A percentile compares a stretch with the other conserved stretches of the same genome.
Evolutionary conservation across 2,113 vertebrate genomes (phyloP).

Genomic region (Carollia perspicillata): DNA sequence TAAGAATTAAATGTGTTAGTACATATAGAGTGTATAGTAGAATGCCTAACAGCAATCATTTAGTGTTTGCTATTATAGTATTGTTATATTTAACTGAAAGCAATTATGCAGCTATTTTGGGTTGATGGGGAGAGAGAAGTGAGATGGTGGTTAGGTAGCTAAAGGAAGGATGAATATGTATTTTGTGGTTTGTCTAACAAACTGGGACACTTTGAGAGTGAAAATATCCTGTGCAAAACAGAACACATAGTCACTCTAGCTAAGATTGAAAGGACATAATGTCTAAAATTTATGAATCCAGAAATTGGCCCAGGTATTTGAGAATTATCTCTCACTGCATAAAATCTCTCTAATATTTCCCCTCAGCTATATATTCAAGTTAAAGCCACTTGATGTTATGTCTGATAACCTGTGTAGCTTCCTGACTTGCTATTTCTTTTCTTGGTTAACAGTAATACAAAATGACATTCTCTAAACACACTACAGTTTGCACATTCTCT

Average conservation of each 20-base stretch:
- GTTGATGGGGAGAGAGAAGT: not conserved
- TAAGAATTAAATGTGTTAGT: not conserved
- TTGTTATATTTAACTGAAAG: not conserved
- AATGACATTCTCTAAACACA: not conserved
- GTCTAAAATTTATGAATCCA: not conserved
- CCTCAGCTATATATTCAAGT: not conserved
- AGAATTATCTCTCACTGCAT: not conserved
- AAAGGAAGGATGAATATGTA: not conserved
- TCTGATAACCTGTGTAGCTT: not conserved
- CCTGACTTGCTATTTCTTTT: not conserved
- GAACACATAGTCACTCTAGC: not conserved
- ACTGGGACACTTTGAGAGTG: not conserved
- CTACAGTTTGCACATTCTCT: not conserved
- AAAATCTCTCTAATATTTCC: not conserved
- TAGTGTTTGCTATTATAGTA: not conserved
- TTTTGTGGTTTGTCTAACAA: not conserved
- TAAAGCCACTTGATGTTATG: not conserved
- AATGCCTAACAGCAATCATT: not conserved
- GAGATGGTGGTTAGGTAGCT: not conserved
- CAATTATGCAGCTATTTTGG: not conserved
- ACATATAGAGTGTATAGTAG: not conserved
- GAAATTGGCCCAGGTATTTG: not conserved
- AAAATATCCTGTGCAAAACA: not conserved
- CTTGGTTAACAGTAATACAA: not conserved
- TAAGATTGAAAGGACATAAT: not conserved